Evolutionary conservation across 2,113 vertebrate species (phyloP).

Genomic region (Ramphastos sulfuratus): DNA sequence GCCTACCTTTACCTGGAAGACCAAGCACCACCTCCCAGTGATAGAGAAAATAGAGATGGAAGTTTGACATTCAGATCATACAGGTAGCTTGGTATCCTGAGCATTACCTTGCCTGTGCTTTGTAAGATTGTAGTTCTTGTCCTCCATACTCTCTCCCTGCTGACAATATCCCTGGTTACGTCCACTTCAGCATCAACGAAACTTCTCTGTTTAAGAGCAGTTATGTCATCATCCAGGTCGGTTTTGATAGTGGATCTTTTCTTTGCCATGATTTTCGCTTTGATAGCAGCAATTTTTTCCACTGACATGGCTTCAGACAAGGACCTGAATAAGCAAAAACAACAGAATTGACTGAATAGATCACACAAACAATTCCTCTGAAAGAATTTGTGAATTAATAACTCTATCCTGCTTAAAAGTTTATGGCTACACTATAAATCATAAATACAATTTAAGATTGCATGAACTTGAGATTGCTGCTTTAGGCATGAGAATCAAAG

Average conservation of each 20-base stretch:
- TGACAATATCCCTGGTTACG: constrained; percentile 97
- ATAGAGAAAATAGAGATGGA: not conserved
- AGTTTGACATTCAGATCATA: not conserved
- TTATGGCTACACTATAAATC: not conserved
- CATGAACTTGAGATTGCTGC: not conserved
- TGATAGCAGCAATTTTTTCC: constrained; percentile 99
- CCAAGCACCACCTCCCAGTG: not conserved
- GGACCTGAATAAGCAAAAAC: constrained; percentile 80
- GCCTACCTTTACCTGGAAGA: not conserved
- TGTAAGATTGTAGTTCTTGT: constrained; percentile 97
- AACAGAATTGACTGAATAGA: not conserved
- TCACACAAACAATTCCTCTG: not conserved
- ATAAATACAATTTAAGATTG: not conserved
- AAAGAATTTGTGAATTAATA: not conserved
- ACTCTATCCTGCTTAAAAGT: not conserved
- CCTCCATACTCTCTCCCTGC: constrained; percentile 96
- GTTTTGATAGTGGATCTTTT: constrained; percentile 99
- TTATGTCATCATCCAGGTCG: constrained; percentile 96
- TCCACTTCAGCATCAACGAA: constrained; percentile 98
- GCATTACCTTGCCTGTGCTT: constrained; percentile 94
- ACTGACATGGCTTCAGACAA: constrained; percentile 99
- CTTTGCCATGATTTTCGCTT: constrained; percentile 99
- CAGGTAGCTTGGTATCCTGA: not conserved
- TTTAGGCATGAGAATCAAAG: not conserved
- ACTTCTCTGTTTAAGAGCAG: constrained; percentile 94